A percentile compares a stretch with the other conserved stretches of the same genome.
Conservation (phyloP, 2,888 invertebrate genomes). For the Mimumesa dahlbomi region DNA sequence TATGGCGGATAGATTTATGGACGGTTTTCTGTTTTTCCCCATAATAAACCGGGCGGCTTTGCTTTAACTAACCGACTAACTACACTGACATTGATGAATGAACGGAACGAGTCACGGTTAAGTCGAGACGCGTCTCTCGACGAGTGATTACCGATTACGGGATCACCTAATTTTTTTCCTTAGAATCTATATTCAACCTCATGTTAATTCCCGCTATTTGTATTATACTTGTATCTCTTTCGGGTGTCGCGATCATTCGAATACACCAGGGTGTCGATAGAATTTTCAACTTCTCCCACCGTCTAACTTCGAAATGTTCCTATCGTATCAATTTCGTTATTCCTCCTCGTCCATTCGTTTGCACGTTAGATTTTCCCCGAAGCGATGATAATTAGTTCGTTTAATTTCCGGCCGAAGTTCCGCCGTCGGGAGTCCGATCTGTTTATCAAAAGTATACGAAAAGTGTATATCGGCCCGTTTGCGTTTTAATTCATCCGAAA, state of each 20-base stretch:
- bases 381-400: too few species aligned
- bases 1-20: slow-evolving; percentile 61
- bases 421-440: too few species aligned
- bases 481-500: background rate
- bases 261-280: too few species aligned
- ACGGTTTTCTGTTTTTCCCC: slow-evolving; percentile 50
- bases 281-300: too few species aligned
- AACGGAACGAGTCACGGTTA: slow-evolving; percentile 30
- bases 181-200: too few species aligned
- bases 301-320: too few species aligned
- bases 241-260: too few species aligned
- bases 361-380: too few species aligned
- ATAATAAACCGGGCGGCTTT: slow-evolving; percentile 54
- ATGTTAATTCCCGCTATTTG: background rate
- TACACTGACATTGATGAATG: slow-evolving; percentile 64
- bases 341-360: too few species aligned
- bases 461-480: too few species aligned
- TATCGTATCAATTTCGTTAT: too few species aligned
- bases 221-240: background rate
- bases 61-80: slow-evolving; percentile 57
- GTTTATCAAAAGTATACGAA: background rate
- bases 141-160: slow-evolving; percentile 39
- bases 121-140: slow-evolving; percentile 19
- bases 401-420: too few species aligned
- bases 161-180: slow-evolving; percentile 12